Conservation (phyloP, 2,113 vertebrate species). For the Seriola dumerili region DNA sequence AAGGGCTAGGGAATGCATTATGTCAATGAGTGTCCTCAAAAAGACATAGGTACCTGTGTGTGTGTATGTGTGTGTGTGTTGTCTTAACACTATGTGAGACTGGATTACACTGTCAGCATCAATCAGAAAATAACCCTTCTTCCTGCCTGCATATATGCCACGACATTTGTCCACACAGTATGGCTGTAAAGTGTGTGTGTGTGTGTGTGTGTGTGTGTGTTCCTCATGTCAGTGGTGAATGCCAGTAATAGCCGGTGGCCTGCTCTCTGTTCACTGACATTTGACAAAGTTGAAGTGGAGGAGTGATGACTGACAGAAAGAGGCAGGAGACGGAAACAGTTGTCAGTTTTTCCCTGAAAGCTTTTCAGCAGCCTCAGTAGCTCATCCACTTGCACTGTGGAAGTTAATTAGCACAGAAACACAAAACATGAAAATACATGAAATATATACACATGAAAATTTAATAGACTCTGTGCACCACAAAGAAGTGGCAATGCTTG, state of each 20-base stretch:
- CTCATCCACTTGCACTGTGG: not conserved
- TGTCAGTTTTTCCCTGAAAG: constrained; percentile 42
- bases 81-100: constrained; percentile 30
- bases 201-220: constrained; percentile 15
- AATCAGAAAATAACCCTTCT: constrained; percentile 34
- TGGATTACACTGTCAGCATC: constrained; percentile 55
- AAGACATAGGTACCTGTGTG: not conserved
- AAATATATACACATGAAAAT: no score
- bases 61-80: not conserved
- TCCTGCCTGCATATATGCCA: constrained; percentile 25
- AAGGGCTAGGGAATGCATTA: no score
- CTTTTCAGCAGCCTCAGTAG: not conserved
- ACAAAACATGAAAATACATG: not conserved
- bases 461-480: not conserved
- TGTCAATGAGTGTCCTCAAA: no score
- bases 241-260: constrained; percentile 60
- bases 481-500: not conserved
- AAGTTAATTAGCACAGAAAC: not conserved
- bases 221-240: constrained; percentile 53
- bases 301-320: constrained; percentile 51
- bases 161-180: constrained; percentile 28
- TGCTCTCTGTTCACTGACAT: constrained; percentile 63
- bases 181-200: constrained; percentile 1
- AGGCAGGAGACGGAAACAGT: constrained; percentile 24
- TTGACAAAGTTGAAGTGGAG: constrained; percentile 50